phyloP scores from a whole-genome alignment of 2,113 vertebrate species.

The Lipophrys pholis region DNA sequence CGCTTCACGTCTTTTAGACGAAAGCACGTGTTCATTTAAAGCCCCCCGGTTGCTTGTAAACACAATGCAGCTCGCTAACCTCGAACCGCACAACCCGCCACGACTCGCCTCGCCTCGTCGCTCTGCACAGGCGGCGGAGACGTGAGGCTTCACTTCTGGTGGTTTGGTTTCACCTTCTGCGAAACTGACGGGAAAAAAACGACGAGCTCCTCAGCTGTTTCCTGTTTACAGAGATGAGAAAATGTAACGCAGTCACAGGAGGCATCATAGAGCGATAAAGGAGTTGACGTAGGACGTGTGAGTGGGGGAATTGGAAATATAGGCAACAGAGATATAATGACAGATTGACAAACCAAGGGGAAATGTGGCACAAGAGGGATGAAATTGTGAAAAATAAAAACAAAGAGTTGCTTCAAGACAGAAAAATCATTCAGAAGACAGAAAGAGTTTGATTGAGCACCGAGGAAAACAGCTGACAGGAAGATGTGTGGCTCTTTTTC shows the following conservation, averaged over 20 bases:
- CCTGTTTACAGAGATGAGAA: constrained; percentile 77
- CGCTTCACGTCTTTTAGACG: too few relatives aligned
- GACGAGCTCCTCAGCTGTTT: constrained; percentile 81
- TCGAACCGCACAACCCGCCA: constrained; percentile 64
- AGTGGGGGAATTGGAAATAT: constrained; percentile 7
- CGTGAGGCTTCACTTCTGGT: constrained; percentile 4
- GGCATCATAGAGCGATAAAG: constrained; percentile 3
- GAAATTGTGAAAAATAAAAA: not conserved
- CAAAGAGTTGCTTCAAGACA: not conserved
- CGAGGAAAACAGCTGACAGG: constrained; percentile 68
- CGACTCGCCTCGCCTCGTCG: constrained; percentile 21
- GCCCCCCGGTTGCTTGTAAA: constrained; percentile 67
- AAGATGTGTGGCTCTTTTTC: constrained; percentile 50
- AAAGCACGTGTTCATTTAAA: constrained; percentile 76
- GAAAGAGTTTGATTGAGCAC: constrained; percentile 2
- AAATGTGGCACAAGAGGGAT: not conserved
- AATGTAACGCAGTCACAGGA: constrained; percentile 23
- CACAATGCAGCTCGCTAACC: constrained; percentile 60
- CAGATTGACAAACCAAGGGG: not conserved
- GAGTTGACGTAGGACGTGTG: constrained; percentile 1
- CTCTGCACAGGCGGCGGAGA: not conserved
- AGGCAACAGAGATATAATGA: constrained; percentile 3
- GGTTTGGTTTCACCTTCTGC: constrained; percentile 66
- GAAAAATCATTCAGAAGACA: not conserved
- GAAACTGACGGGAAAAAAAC: constrained; percentile 72